phyloP scores from a whole-genome alignment of 2,888 invertebrate genomes.

The Eulithis prunata region DNA sequence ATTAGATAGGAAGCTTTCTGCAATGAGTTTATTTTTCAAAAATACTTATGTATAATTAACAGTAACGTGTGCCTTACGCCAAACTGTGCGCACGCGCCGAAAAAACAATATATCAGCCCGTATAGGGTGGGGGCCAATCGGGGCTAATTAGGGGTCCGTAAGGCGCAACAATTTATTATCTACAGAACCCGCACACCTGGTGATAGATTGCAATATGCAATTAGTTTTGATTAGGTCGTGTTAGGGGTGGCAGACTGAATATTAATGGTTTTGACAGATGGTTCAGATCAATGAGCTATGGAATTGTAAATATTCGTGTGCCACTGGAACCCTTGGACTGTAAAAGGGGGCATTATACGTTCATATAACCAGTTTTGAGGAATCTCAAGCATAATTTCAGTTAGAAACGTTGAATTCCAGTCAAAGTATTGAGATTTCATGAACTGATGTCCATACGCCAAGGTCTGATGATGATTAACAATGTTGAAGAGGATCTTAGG shows the following conservation, averaged over 20 bases:
- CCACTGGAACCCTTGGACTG: not conserved
- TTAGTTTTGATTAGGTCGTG: slow-evolving; percentile 55
- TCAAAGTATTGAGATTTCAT: too few relatives aligned
- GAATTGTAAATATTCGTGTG: too few relatives aligned
- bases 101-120: slow-evolving; percentile 31
- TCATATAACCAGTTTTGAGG: too few relatives aligned
- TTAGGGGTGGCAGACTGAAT: slow-evolving; percentile 17
- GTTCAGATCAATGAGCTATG: not conserved
- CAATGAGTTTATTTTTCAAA: too few relatives aligned
- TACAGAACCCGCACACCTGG: slow-evolving; percentile 56
- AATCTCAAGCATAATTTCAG: too few relatives aligned
- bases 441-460: too few relatives aligned
- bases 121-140: slow-evolving; percentile 38
- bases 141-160: slow-evolving; percentile 57
- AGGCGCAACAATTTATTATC: slow-evolving; percentile 58
- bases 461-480: too few relatives aligned
- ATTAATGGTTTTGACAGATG: slow-evolving; percentile 23
- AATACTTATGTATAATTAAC: too few relatives aligned
- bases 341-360: not conserved
- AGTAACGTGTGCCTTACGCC: slow-evolving; percentile 46
- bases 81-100: slow-evolving; percentile 50
- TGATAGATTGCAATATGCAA: slow-evolving; percentile 63
- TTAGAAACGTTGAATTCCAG: too few relatives aligned
- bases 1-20: too few relatives aligned
- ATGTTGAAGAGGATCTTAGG: too few relatives aligned